These are phyloP conservation scores for Microcebus tavaratra DNA, from an alignment of 2,113 vertebrate genomes.

Conservation along the genomic window DNA sequence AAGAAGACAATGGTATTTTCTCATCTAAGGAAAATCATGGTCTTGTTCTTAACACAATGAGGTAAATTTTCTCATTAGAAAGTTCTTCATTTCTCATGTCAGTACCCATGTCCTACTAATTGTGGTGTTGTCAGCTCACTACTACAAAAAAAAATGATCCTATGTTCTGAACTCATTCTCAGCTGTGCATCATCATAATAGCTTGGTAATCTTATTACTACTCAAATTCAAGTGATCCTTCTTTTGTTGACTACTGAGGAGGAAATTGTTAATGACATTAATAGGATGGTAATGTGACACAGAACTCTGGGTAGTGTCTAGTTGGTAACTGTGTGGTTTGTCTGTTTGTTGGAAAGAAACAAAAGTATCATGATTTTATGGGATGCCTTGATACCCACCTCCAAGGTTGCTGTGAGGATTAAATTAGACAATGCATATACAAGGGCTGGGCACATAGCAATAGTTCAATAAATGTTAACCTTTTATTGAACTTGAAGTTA, in stretches of 20 bases:
- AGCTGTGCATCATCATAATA: conserved; percentile 49
- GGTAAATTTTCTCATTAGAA: conserved; percentile 2
- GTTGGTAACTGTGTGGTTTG: not conserved
- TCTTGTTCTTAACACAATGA: not conserved
- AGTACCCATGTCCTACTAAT: not conserved
- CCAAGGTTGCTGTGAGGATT: not conserved
- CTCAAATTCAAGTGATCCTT: conserved; percentile 41
- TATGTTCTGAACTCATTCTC: not conserved
- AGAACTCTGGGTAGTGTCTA: conserved; percentile 45
- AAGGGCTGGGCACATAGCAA: not conserved
- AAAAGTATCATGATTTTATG: not conserved
- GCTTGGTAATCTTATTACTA: conserved; percentile 8
- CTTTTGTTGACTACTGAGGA: conserved; percentile 67
- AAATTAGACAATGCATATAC: not conserved
- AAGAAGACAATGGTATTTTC: not conserved
- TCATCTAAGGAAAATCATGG: not conserved
- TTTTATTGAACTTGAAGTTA: not conserved
- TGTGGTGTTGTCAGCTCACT: not conserved
- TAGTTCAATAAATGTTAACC: not conserved
- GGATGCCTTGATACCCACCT: not conserved
- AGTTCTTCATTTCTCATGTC: conserved; percentile 15
- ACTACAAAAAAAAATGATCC: conserved; percentile 25
- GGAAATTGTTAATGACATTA: conserved; percentile 72
- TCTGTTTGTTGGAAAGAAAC: not conserved
- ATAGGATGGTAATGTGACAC: conserved; percentile 68